Conservation (phyloP, 2,888 invertebrate genomes). For the Drosophila putrida region DNA sequence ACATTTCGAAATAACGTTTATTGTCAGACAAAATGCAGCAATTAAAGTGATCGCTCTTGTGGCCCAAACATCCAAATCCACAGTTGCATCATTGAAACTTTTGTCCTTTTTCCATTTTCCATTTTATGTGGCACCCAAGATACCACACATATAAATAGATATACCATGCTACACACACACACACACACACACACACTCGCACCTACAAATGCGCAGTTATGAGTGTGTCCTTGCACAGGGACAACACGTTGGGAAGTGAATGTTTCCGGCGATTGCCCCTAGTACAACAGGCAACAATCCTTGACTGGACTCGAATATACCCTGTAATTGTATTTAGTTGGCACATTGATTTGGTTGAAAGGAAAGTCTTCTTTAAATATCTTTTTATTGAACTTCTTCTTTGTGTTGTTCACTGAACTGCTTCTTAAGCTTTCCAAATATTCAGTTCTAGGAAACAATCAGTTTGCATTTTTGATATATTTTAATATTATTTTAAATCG, state of each 20-base stretch:
- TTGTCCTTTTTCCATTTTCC: neutral
- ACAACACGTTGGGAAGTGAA: conserved; percentile 54
- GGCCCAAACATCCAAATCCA: conserved; percentile 17
- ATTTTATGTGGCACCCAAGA: conserved; percentile 35
- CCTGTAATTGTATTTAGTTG: conserved; percentile 12
- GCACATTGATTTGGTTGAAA: neutral
- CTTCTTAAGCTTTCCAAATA: too few relatives aligned
- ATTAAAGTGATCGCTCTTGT: conserved; percentile 66
- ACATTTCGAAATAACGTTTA: conserved; percentile 46
- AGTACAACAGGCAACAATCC: conserved; percentile 17
- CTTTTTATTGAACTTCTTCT: too few relatives aligned
- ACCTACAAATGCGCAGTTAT: conserved; percentile 40
- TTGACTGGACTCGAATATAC: neutral
- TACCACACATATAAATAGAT: conserved; percentile 14
- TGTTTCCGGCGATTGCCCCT: conserved; percentile 57
- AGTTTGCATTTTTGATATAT: too few relatives aligned
- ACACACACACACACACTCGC: conserved; percentile 3
- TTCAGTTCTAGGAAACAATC: too few relatives aligned
- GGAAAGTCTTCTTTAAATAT: neutral
- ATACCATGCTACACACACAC: conserved; percentile 2
- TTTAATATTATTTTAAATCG: too few relatives aligned
- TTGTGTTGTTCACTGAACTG: neutral
- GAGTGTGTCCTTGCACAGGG: conserved; percentile 52
- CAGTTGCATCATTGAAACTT: conserved; percentile 44
- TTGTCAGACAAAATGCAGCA: conserved; percentile 53